Evolutionary conservation across 2,797 vertebrate species (phyloP).

Genomic region (Vultur gryphus): DNA sequence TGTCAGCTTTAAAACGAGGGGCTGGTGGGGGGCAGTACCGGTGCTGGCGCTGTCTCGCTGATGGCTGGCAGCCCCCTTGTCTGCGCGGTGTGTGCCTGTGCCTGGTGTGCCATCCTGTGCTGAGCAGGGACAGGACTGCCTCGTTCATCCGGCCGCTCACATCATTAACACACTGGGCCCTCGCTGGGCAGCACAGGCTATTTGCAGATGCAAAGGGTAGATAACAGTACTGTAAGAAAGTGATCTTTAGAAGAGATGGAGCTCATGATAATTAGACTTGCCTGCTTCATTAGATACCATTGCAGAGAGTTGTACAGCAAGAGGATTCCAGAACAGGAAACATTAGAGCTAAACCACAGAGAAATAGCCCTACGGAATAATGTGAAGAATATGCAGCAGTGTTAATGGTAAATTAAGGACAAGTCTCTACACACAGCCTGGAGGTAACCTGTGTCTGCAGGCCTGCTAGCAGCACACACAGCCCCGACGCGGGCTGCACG

Average conservation of each 20-base stretch:
- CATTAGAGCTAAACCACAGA: background rate
- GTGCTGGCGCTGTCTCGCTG: rapidly evolving
- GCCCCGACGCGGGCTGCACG: rapidly evolving
- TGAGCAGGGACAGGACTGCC: background rate
- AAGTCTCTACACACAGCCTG: background rate
- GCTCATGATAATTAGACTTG: background rate
- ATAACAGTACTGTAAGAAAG: background rate
- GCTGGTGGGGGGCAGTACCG: rapidly evolving
- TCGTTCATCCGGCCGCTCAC: background rate
- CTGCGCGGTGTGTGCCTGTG: rapidly evolving
- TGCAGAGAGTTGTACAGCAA: background rate
- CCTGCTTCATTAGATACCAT: background rate
- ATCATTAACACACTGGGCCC: background rate
- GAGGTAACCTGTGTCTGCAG: background rate
- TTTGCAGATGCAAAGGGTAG: background rate
- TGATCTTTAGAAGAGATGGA: background rate
- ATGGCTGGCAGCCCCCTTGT: background rate
- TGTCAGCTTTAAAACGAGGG: background rate
- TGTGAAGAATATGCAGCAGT: background rate
- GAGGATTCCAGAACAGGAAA: background rate
- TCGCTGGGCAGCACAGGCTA: background rate
- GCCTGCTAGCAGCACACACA: no score
- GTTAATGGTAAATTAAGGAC: background rate
- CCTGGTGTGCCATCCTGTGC: no score
- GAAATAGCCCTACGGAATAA: background rate